phyloP scores from a whole-genome alignment of 2,113 vertebrate genomes.

The Pyxicephalus adspersus region DNA sequence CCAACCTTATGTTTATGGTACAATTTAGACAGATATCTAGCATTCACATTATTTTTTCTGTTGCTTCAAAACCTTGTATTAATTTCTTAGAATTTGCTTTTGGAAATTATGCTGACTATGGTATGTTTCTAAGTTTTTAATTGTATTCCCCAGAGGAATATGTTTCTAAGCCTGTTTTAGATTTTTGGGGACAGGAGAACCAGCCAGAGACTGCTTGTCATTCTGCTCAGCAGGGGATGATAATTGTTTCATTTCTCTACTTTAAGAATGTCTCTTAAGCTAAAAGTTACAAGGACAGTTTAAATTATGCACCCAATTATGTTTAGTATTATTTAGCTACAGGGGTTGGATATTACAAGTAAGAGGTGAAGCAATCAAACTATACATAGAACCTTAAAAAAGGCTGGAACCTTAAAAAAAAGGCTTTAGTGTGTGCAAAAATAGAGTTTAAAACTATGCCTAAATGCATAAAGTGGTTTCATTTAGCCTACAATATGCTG shows the following conservation, averaged over 20 bases:
- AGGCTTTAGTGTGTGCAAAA: neutral
- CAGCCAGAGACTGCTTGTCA: constrained; percentile 29
- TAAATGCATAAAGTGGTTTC: neutral
- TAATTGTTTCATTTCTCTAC: constrained; percentile 52
- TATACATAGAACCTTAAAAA: neutral
- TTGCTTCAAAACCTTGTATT: neutral
- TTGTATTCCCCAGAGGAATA: constrained; percentile 19
- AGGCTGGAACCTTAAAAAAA: too few relatives aligned
- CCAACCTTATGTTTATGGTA: too few relatives aligned
- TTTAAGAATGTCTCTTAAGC: constrained; percentile 23
- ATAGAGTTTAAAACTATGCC: neutral
- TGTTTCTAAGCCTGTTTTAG: constrained; percentile 38
- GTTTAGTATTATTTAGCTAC: constrained; percentile 47
- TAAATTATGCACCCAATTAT: constrained; percentile 34
- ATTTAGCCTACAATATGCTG: neutral
- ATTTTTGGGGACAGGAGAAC: constrained; percentile 35
- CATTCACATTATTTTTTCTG: neutral
- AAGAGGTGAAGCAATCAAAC: neutral
- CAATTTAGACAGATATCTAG: too few relatives aligned
- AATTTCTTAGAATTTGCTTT: neutral
- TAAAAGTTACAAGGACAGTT: neutral
- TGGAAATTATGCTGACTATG: neutral
- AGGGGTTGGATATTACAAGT: constrained; percentile 1
- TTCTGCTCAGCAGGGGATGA: neutral
- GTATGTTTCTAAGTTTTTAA: constrained; percentile 4